phyloP scores from a whole-genome alignment of 1,140 invertebrate genomes.

The Acromyrmex echinatior region DNA sequence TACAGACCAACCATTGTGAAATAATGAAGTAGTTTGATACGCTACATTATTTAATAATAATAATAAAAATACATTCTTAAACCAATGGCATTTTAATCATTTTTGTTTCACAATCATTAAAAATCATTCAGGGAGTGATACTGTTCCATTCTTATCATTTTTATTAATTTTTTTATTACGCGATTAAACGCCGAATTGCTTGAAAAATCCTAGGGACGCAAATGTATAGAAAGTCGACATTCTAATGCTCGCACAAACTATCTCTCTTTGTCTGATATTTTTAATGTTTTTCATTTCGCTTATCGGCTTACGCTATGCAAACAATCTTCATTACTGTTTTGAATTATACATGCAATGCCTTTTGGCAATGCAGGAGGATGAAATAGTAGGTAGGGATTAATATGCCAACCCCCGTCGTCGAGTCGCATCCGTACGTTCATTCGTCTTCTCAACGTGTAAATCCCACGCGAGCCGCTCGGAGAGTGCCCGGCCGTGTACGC shows the following conservation, averaged over 20 bases:
- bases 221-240: not conserved
- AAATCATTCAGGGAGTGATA: too few species aligned
- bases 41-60: too few species aligned
- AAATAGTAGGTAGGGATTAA: conserved; percentile 40
- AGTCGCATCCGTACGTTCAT: conserved; percentile 18
- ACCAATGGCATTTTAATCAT: too few species aligned
- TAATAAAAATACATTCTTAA: too few species aligned
- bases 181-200: not conserved
- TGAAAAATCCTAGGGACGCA: not conserved
- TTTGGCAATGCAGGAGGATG: conserved; percentile 16
- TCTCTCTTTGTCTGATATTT: not conserved
- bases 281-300: not conserved
- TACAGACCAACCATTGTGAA: too few species aligned
- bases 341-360: conserved; percentile 35
- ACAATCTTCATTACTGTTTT: conserved; percentile 23
- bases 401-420: conserved; percentile 21
- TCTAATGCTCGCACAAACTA: not conserved
- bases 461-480: conserved; percentile 31
- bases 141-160: not conserved
- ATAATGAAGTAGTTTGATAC: too few species aligned
- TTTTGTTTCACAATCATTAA: too few species aligned
- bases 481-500: conserved; percentile 49
- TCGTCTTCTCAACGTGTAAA: conserved; percentile 55
- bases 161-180: not conserved
- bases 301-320: not conserved